A percentile compares a stretch with the other conserved stretches of the same genome.
Evolutionary conservation across 2,888 invertebrate species (phyloP).

Genomic region (Drosophila pseudotalamancana): DNA sequence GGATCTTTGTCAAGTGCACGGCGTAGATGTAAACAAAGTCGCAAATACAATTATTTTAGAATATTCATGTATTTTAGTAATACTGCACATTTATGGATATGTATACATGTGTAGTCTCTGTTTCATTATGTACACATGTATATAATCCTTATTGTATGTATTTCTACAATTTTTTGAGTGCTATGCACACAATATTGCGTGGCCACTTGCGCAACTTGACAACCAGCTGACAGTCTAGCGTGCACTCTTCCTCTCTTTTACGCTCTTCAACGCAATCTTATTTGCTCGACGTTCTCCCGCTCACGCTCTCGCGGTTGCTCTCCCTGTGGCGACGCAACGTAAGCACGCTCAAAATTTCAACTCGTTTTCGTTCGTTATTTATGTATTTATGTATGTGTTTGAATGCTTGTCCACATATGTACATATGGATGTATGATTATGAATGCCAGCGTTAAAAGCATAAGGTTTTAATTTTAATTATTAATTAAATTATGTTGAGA

Average conservation of each 20-base stretch:
- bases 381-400: slow-evolving; percentile 11
- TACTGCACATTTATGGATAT: slow-evolving; percentile 4
- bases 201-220: slow-evolving; percentile 71
- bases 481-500: slow-evolving; percentile 19
- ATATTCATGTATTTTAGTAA: slow-evolving; percentile 1
- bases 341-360: slow-evolving; percentile 43
- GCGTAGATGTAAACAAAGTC: slow-evolving; percentile 43
- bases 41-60: slow-evolving; percentile 12
- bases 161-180: slow-evolving; percentile 20
- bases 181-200: slow-evolving; percentile 45
- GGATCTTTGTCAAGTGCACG: slow-evolving; percentile 43
- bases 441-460: slow-evolving; percentile 4
- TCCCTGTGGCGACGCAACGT: slow-evolving; percentile 34
- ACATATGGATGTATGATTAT: background rate
- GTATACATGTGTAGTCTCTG: slow-evolving; percentile 9
- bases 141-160: slow-evolving; percentile 7
- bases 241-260: slow-evolving; percentile 28
- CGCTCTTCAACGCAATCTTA: slow-evolving; percentile 19
- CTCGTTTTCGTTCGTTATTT: slow-evolving; percentile 28
- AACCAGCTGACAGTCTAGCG: slow-evolving; percentile 60
- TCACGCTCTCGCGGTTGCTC: slow-evolving; percentile 12
- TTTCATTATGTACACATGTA: slow-evolving; percentile 6
- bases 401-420: slow-evolving; percentile 1
- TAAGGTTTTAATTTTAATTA: slow-evolving; percentile 12
- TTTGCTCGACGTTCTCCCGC: slow-evolving; percentile 25